Percentiles rank a stretch among this genome's conserved stretches.
Conservation (phyloP, 2,888 invertebrate species). For the Ryuthela nishihirai region DNA sequence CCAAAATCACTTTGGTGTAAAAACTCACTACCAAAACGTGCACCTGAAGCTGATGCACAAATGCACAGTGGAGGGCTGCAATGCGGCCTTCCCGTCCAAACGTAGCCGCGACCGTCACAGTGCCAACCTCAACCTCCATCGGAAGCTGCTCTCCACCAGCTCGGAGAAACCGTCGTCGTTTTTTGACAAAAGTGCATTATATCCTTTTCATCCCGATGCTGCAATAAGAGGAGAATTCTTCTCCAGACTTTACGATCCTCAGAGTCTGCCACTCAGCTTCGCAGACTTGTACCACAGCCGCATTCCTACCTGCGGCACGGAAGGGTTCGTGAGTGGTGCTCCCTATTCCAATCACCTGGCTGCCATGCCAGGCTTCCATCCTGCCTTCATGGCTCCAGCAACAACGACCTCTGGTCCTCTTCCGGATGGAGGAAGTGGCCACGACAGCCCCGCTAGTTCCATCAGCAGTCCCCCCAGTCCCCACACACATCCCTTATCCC, state of each 20-base stretch:
- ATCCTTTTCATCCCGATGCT: slow-evolving; percentile 51
- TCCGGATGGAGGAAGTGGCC: slow-evolving; percentile 7
- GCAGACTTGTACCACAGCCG: slow-evolving; percentile 38
- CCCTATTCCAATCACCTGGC: slow-evolving; percentile 7
- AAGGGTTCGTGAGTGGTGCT: slow-evolving; percentile 19
- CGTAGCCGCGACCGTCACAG: slow-evolving; percentile 88
- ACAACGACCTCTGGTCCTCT: slow-evolving; percentile 2
- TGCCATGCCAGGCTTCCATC: slow-evolving; percentile 7
- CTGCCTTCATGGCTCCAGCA: slow-evolving; percentile 22
- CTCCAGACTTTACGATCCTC: slow-evolving; percentile 63
- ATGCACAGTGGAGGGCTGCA: slow-evolving; percentile 91
- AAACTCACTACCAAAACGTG: slow-evolving; percentile 92
- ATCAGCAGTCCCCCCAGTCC: slow-evolving; percentile 30
- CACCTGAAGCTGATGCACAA: slow-evolving; percentile 94
- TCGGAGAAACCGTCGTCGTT: slow-evolving; percentile 31
- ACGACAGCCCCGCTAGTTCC: slow-evolving; percentile 31
- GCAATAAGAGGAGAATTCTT: slow-evolving; percentile 70
- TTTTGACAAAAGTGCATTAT: slow-evolving; percentile 50
- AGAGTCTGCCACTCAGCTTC: slow-evolving; percentile 33
- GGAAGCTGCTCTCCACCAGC: slow-evolving; percentile 73
- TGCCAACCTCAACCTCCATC: slow-evolving; percentile 83
- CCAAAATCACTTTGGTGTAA: slow-evolving; percentile 87
- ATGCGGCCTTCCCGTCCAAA: slow-evolving; percentile 91
- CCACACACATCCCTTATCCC: background rate
- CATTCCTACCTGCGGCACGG: slow-evolving; percentile 29